Evolutionary conservation across 2,888 invertebrate genomes (phyloP).

Genomic region (Hydriomena furcata): DNA sequence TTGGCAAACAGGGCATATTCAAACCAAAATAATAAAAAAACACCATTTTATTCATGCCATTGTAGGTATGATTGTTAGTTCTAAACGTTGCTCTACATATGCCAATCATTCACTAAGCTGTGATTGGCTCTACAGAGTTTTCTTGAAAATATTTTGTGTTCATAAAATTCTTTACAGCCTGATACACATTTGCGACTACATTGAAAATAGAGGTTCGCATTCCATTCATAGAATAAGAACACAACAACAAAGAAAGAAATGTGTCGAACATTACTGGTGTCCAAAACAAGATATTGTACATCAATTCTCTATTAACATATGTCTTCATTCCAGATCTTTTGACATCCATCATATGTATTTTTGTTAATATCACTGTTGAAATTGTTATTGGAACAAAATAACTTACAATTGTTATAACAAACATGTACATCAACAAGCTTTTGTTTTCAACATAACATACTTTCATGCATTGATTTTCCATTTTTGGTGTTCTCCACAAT

Average conservation of each 20-base stretch:
- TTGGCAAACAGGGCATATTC: no score
- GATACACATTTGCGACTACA: conserved; percentile 73
- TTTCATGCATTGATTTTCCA: conserved; percentile 55
- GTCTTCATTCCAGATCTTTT: conserved; percentile 59
- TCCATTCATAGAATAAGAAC: conserved; percentile 65
- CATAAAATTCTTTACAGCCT: conserved; percentile 70
- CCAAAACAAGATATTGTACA: conserved; percentile 76
- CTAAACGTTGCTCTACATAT: no score
- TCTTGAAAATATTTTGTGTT: conserved; percentile 71
- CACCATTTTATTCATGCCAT: no score
- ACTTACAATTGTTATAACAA: conserved; percentile 59
- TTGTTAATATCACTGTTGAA: conserved; percentile 68
- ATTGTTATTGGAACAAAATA: conserved; percentile 75
- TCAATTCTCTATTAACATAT: conserved; percentile 65
- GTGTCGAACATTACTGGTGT: conserved; percentile 75
- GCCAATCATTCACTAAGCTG: conserved; percentile 20
- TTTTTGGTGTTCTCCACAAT: conserved; percentile 51
- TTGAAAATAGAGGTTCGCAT: conserved; percentile 65
- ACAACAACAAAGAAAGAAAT: conserved; percentile 65
- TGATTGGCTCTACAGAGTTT: conserved; percentile 61
- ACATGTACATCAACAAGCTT: conserved; percentile 64
- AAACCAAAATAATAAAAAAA: no score
- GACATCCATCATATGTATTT: conserved; percentile 63
- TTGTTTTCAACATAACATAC: conserved; percentile 70
- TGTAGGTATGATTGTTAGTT: no score